Base-by-base conservation (phyloP, 2,113 vertebrate species). In the Corythornis vintsioides region DNA sequence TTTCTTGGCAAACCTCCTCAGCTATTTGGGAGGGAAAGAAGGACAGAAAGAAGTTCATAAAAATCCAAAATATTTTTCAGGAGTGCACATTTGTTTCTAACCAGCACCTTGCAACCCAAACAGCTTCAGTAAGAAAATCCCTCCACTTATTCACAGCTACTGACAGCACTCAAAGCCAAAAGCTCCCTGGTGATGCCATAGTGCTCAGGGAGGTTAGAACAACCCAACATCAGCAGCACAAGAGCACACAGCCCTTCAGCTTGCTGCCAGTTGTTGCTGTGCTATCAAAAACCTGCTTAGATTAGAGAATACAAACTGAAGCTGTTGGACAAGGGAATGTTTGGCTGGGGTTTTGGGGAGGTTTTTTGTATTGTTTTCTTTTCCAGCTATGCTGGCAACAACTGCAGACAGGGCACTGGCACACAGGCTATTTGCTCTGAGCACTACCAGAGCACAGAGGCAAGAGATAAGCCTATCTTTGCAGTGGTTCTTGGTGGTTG, bases 401-500 rank as follows among this genome's bases (percentile, higher is more conserved):
- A 88, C 64, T n/a, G 88, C 42, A 88, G 75, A 26, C 82, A 71
- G 63, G 65, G 93, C 3, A 5, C 1, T 80, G 92, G 88, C 90
- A 91, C 75, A 12, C 25, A 9, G 22, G 31, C 25, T 31, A 14
- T 80, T 8, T 80, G 79, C 80, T 83, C 61, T 31, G 83, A 90
- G 92, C 66, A 28, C 78, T 40, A 26, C 53, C 24, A 26, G 6
- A 89, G 78, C 72, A 61, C 16, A 2, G 52, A 85, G 66, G 60
- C 52, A 35, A 35, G 31, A 90, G 94, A 95, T 88, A 95, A 96
- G 92, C 61, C 66, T 90, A 28, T 88, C 18, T 83, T 25, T 35
- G 24, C 48, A 22, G 48, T 22, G 35, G 35, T 20, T 59, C 33
- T 38, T 24, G 59, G 19, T 47, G 47, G 47, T 47, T 47, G 12